Percentiles rank a stretch among this genome's conserved stretches.
Conservation (phyloP, 2,888 invertebrate genomes). For the Elmis aenea region DNA sequence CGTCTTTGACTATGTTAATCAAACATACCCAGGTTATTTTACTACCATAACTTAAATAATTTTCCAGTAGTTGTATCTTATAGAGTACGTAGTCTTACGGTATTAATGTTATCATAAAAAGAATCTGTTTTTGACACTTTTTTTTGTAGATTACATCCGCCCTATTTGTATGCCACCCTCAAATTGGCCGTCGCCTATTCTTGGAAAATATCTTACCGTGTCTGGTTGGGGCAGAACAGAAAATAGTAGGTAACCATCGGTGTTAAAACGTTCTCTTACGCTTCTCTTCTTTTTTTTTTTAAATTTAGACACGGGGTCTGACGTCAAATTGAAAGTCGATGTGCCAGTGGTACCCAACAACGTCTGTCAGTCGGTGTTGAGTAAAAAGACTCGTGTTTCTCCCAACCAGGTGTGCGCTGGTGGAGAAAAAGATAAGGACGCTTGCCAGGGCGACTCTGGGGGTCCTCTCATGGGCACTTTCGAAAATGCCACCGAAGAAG, state of each 20-base stretch:
- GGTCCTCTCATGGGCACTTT: constrained; percentile 49
- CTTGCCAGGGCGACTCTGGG: constrained; percentile 53
- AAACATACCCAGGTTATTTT: no score
- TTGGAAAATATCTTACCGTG: no score
- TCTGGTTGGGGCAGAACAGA: constrained; percentile 52
- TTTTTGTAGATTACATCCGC: constrained; percentile 1
- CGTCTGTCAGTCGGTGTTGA: constrained; percentile 50
- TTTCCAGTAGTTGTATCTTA: no score
- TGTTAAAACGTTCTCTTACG: no score
- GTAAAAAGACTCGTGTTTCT: constrained; percentile 38
- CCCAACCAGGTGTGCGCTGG: constrained; percentile 51
- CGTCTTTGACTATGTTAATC: no score
- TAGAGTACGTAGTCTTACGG: no score
- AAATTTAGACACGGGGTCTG: constrained; percentile 28
- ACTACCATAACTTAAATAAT: no score
- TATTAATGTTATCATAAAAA: no score
- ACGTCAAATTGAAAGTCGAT: constrained; percentile 40
- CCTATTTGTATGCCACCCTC: not conserved
- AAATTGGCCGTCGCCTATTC: not conserved
- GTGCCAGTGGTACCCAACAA: constrained; percentile 38
- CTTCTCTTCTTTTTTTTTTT: no score
- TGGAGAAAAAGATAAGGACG: constrained; percentile 46
- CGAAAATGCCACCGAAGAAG: constrained; percentile 34
- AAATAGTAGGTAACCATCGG: no score
- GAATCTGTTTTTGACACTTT: no score